phyloP scores from a whole-genome alignment of 2,888 invertebrate species.

The Mellilla xanthometata region DNA sequence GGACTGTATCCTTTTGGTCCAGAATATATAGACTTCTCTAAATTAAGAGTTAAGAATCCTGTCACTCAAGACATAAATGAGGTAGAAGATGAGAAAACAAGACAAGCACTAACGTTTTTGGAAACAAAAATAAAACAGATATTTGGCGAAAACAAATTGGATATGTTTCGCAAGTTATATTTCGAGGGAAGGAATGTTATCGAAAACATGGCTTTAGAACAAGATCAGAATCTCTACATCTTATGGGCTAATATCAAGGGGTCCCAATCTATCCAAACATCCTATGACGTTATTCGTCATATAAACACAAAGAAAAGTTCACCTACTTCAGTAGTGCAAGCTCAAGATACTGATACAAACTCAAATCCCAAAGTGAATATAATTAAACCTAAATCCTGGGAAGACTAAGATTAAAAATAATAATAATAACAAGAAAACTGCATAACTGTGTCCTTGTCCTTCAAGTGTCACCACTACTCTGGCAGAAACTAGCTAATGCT shows the following conservation, averaged over 20 bases:
- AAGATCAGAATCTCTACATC: constrained; percentile 10
- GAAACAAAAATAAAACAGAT: constrained; percentile 6
- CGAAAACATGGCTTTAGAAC: constrained; percentile 9
- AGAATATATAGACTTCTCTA: constrained; percentile 14
- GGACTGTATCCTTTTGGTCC: constrained; percentile 16
- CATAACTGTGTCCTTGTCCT: too few species aligned
- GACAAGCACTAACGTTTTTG: constrained; percentile 2
- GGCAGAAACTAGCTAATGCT: too few species aligned
- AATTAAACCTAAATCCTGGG: too few species aligned
- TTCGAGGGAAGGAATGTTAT: constrained; percentile 8
- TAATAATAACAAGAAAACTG: too few species aligned
- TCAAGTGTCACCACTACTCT: too few species aligned
- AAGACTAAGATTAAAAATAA: too few species aligned
- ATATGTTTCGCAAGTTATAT: constrained; percentile 5
- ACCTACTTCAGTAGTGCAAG: too few species aligned
- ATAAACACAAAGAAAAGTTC: too few species aligned
- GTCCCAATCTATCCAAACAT: too few species aligned
- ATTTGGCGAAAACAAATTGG: constrained; percentile 7
- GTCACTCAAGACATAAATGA: not conserved
- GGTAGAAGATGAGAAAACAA: not conserved
- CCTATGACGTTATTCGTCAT: too few species aligned
- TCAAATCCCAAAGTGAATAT: too few species aligned
- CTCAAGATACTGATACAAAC: too few species aligned
- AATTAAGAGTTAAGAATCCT: constrained; percentile 2
- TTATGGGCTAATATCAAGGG: constrained; percentile 10